These are phyloP conservation scores for Vultur gryphus DNA, from an alignment of 2,797 vertebrate species.

Conservation along the genomic window DNA sequence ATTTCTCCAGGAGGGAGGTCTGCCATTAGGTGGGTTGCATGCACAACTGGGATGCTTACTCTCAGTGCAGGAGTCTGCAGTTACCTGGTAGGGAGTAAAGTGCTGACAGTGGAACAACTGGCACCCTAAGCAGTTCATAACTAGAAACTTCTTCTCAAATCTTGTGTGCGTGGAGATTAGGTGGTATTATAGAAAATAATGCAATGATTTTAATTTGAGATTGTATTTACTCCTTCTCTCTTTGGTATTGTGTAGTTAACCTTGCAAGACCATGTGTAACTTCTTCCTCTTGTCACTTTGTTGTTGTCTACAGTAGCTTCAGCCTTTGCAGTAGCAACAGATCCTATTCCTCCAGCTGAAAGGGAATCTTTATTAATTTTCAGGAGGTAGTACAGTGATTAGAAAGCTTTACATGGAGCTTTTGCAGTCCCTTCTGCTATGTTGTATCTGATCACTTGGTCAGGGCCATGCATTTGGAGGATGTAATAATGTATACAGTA, in stretches of 20 bases:
- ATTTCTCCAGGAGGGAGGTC: not conserved
- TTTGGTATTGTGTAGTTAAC: not conserved
- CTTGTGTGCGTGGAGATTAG: fast-evolving
- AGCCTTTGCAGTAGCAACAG: not conserved
- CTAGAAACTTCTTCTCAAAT: not conserved
- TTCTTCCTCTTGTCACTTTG: not conserved
- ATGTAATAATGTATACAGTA: not conserved
- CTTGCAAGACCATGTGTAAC: not conserved
- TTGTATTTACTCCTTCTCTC: not conserved
- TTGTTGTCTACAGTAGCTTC: not conserved
- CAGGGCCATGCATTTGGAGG: not conserved
- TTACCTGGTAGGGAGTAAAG: not conserved
- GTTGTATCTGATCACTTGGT: not conserved
- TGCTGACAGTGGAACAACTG: not conserved
- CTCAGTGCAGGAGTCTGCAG: not conserved
- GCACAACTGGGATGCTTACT: not conserved
- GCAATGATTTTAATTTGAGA: not conserved
- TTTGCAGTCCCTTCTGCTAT: not conserved
- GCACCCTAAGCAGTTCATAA: not conserved
- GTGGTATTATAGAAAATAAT: not conserved
- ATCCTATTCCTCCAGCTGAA: not conserved
- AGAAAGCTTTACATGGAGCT: not conserved
- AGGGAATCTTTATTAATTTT: not conserved
- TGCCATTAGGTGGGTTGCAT: not conserved
- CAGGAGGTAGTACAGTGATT: not conserved